Conservation (phyloP, 2,888 invertebrate genomes). For the Ormyrus nitidulus region DNA sequence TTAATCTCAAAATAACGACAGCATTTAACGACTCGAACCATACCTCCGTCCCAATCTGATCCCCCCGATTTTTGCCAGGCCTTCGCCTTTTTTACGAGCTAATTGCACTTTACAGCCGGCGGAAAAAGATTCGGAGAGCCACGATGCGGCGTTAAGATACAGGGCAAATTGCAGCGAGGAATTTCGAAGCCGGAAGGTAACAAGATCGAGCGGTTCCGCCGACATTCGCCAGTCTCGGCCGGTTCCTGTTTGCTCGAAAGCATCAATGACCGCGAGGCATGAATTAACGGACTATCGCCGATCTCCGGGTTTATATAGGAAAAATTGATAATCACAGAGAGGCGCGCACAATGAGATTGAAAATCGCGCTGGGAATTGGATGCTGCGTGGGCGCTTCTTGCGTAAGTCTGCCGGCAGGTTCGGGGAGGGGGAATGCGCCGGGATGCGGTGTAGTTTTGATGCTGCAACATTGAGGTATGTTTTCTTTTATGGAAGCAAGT, state of each 20-base stretch:
- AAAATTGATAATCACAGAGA: slow-evolving; percentile 15
- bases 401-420: too few species aligned
- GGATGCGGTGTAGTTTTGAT: too few species aligned
- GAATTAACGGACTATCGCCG: slow-evolving; percentile 22
- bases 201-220: background rate
- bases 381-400: too few species aligned
- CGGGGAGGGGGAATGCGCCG: background rate
- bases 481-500: too few species aligned
- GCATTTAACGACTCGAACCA: too few species aligned
- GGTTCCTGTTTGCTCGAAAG: background rate
- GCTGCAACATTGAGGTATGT: too few species aligned
- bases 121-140: background rate
- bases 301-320: slow-evolving; percentile 14
- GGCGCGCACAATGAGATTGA: slow-evolving; percentile 2
- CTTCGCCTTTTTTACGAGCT: slow-evolving; percentile 3
- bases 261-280: slow-evolving; percentile 11
- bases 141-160: slow-evolving; percentile 35
- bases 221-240: background rate
- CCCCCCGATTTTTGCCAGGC: background rate
- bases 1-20: too few species aligned
- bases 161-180: slow-evolving; percentile 44
- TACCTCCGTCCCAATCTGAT: background rate
- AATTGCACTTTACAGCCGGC: slow-evolving; percentile 10
- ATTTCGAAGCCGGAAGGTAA: slow-evolving; percentile 42
- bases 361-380: background rate